Conservation (phyloP, 2,113 vertebrate genomes). For the Chloropsis cyanopogon region DNA sequence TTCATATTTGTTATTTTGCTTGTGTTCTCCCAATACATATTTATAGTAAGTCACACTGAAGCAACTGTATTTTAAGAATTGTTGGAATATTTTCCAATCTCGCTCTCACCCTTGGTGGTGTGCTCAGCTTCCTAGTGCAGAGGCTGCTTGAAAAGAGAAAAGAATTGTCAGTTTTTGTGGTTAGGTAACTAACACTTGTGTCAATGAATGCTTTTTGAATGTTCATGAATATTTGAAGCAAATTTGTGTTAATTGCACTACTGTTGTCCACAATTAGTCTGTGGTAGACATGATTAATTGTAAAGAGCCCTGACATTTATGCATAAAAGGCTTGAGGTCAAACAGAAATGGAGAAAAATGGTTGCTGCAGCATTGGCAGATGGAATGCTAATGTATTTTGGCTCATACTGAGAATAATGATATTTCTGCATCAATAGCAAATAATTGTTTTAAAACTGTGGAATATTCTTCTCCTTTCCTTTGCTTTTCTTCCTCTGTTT, state of each 20-base stretch:
- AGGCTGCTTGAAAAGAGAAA: conserved; percentile 15
- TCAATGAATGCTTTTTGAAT: conserved; percentile 55
- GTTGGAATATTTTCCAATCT: neutral
- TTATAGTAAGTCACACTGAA: neutral
- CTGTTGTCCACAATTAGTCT: conserved; percentile 79
- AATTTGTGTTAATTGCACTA: conserved; percentile 74
- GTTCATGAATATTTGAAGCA: conserved; percentile 73
- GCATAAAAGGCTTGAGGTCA: conserved; percentile 78
- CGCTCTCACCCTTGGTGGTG: neutral
- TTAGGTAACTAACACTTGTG: conserved; percentile 46
- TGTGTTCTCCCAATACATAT: neutral
- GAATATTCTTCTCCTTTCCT: neutral
- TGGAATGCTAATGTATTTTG: conserved; percentile 71
- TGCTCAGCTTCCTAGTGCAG: conserved; percentile 15
- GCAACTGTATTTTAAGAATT: neutral
- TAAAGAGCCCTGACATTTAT: conserved; percentile 78
- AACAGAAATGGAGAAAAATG: conserved; percentile 75
- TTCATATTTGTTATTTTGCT: neutral
- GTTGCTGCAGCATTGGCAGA: conserved; percentile 45
- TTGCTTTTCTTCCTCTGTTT: neutral
- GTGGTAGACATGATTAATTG: conserved; percentile 77
- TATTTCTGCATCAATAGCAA: conserved; percentile 51
- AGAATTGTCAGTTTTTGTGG: conserved; percentile 30
- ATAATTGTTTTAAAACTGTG: conserved; percentile 34
- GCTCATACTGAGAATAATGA: conserved; percentile 56